phyloP scores from a whole-genome alignment of 92 coral and sea anemone species.

The Meandrina meandrites region DNA sequence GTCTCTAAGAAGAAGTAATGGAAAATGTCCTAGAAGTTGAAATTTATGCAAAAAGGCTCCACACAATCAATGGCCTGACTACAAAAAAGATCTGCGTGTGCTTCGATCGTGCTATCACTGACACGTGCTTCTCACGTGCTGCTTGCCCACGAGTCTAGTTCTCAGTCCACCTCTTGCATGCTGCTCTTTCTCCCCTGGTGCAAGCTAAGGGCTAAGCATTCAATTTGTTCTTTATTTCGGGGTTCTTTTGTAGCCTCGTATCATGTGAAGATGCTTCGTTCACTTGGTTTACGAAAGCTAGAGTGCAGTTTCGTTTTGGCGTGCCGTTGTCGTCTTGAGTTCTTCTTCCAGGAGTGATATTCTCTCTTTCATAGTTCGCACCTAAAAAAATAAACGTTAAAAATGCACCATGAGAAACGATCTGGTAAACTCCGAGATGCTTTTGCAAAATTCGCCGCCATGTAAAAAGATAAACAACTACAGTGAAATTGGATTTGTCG shows the following conservation, averaged over 20 bases:
- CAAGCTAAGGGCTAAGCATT: no score
- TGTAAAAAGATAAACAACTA: neutral
- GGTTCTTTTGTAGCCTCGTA: neutral
- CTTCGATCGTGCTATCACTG: neutral
- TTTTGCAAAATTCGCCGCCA: neutral
- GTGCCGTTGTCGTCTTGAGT: conserved; percentile 49
- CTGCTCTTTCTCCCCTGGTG: neutral
- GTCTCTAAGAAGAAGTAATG: neutral
- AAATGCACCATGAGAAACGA: neutral
- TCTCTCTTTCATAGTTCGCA: conserved; percentile 79
- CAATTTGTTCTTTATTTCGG: neutral
- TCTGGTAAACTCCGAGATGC: neutral
- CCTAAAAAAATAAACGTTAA: conserved; percentile 40
- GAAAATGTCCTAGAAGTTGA: neutral
- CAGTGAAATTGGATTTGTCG: no score
- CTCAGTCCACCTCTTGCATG: neutral
- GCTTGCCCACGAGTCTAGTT: neutral
- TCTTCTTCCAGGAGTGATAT: conserved; percentile 79
- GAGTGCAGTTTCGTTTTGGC: conserved; percentile 88
- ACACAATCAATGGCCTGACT: neutral
- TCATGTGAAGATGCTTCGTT: neutral
- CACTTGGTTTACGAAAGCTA: conserved; percentile 11
- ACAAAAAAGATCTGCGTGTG: neutral
- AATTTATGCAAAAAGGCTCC: neutral
- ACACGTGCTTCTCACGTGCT: neutral